These are phyloP conservation scores for Nyctibius grandis DNA, from an alignment of 2,797 vertebrate species.

Conservation along the genomic window DNA sequence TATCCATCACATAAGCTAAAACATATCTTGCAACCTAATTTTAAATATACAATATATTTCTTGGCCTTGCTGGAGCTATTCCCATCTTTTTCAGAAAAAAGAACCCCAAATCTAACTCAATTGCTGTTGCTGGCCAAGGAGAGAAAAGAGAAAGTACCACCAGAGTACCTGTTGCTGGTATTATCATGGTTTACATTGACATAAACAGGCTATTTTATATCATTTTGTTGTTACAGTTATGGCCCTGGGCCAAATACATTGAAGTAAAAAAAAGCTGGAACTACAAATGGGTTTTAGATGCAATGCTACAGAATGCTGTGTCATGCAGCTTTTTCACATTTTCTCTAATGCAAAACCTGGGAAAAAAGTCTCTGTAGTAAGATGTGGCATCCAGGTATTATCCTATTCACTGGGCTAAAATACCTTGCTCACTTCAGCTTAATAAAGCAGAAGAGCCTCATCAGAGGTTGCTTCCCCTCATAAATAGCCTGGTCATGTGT, in stretches of 20 bases:
- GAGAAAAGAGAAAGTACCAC: not conserved
- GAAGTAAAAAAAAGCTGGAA: not conserved
- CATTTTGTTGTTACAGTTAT: not conserved
- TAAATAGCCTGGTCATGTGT: accelerated
- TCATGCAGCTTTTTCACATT: not conserved
- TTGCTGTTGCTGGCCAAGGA: not conserved
- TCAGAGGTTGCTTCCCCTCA: not conserved
- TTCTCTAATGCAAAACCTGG: not conserved
- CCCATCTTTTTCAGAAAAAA: not conserved
- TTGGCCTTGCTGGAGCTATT: not conserved
- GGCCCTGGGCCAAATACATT: not conserved
- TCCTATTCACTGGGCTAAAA: not conserved
- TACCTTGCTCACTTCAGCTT: not conserved
- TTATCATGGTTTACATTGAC: not conserved
- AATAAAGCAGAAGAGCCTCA: not conserved
- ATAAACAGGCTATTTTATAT: not conserved
- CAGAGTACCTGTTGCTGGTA: not conserved
- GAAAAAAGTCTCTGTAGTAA: not conserved
- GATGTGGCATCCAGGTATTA: not conserved
- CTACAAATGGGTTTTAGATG: not conserved
- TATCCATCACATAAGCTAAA: not conserved
- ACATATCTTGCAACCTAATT: not conserved
- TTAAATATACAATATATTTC: not conserved
- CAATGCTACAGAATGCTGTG: not conserved
- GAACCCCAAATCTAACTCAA: not conserved